Evolutionary conservation across 92 coral and sea anemone species (phyloP).

Genomic region (Desmophyllum pertusum): DNA sequence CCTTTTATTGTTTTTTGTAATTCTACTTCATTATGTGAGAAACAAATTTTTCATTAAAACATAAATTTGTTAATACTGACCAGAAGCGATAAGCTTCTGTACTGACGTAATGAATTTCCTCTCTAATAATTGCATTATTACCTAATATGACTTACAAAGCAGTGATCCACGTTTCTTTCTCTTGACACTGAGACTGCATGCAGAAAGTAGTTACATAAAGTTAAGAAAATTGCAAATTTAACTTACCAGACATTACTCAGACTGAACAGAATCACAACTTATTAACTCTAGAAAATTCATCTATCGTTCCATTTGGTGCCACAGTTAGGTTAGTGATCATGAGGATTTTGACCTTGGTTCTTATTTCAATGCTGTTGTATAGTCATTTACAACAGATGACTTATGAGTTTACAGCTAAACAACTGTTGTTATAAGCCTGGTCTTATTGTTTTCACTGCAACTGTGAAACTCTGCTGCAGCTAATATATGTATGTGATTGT

Average conservation of each 20-base stretch:
- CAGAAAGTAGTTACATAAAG: background rate
- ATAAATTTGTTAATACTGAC: background rate
- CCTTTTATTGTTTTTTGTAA: background rate
- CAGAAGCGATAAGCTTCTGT: too few species aligned
- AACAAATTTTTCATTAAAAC: background rate
- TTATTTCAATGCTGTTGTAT: background rate
- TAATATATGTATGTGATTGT: background rate
- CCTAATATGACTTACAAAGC: background rate
- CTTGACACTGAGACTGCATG: background rate
- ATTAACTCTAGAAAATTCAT: background rate
- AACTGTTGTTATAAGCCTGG: background rate
- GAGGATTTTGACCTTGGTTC: background rate
- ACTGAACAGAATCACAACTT: background rate
- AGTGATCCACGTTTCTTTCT: background rate
- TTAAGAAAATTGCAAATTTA: background rate
- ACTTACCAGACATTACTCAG: background rate
- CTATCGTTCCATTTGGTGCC: background rate
- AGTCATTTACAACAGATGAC: background rate
- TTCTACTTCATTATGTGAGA: background rate
- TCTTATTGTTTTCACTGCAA: background rate
- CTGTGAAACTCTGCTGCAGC: background rate
- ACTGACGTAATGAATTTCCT: background rate
- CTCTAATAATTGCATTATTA: background rate
- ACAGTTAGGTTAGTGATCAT: background rate
- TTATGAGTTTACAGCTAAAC: background rate